A percentile compares a stretch with the other conserved stretches of the same genome.
phyloP scores from a whole-genome alignment of 2,888 invertebrate genomes.

The Rhaphigaster nebulosa region DNA sequence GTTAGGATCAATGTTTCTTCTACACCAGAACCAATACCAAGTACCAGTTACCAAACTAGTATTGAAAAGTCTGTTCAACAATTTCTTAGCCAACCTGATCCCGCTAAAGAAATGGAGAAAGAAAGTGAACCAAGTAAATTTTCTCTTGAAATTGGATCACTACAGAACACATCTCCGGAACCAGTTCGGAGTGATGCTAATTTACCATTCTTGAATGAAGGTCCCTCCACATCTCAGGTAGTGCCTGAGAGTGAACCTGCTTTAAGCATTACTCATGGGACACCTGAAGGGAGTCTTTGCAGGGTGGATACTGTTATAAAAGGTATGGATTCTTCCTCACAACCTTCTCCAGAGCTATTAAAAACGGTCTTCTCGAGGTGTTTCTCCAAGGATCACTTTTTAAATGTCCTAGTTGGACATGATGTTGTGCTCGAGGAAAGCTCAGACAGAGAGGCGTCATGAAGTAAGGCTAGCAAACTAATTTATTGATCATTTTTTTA shows the following conservation, averaged over 20 bases:
- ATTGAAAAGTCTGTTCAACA: conserved; percentile 36
- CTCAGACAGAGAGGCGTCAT: conserved; percentile 48
- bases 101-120: background rate
- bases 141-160: background rate
- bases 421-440: conserved; percentile 56
- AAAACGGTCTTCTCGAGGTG: conserved; percentile 57
- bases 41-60: background rate
- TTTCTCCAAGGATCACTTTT: conserved; percentile 52
- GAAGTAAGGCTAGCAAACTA: background rate
- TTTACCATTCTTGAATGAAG: conserved; percentile 32
- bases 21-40: conserved; percentile 26
- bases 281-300: conserved; percentile 47
- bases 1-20: background rate
- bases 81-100: conserved; percentile 15
- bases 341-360: conserved; percentile 51
- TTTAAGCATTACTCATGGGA: background rate
- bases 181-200: conserved; percentile 2
- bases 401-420: conserved; percentile 51
- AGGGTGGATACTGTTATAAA: conserved; percentile 53
- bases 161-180: background rate
- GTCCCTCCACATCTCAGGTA: conserved; percentile 45
- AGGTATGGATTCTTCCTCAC: conserved; percentile 48
- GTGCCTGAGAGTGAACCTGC: conserved; percentile 53
- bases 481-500: background rate
- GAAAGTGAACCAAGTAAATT: background rate